Conservation (phyloP, 2,797 vertebrate species). For the Vireo griseus region DNA sequence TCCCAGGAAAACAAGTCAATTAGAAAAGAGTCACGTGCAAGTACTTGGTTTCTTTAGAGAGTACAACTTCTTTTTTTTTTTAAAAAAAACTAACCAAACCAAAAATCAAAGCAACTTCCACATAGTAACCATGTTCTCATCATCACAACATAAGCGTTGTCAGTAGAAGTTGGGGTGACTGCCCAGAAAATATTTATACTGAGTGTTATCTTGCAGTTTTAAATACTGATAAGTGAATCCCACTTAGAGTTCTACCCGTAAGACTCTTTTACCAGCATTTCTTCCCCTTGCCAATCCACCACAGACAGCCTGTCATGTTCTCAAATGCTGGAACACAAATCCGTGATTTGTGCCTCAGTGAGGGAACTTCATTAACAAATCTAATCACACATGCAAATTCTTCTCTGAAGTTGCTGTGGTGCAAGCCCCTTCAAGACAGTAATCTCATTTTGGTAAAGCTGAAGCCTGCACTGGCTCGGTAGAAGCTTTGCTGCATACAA, state of each 20-base stretch:
- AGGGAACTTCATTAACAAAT: background rate
- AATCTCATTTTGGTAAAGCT: background rate
- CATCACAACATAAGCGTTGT: fast-evolving
- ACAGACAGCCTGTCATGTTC: background rate
- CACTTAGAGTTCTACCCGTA: background rate
- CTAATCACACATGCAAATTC: background rate
- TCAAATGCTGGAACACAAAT: background rate
- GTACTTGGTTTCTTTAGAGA: background rate
- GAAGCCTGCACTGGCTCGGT: background rate
- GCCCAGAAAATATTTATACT: background rate
- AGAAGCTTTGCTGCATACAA: background rate
- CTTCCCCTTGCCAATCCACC: background rate
- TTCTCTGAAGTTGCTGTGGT: background rate
- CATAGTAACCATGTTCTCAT: background rate
- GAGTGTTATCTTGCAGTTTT: background rate
- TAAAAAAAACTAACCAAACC: background rate
- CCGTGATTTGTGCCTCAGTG: background rate
- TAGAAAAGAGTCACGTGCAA: constrained; percentile 41
- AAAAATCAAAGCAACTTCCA: background rate
- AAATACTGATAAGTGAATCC: background rate
- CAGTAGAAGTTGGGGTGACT: background rate
- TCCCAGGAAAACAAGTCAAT: constrained; percentile 51
- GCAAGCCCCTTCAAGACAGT: background rate
- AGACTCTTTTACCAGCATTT: background rate
- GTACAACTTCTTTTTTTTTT: background rate